Conservation (phyloP, 2,888 invertebrate species). For the Cotesia congregata region DNA sequence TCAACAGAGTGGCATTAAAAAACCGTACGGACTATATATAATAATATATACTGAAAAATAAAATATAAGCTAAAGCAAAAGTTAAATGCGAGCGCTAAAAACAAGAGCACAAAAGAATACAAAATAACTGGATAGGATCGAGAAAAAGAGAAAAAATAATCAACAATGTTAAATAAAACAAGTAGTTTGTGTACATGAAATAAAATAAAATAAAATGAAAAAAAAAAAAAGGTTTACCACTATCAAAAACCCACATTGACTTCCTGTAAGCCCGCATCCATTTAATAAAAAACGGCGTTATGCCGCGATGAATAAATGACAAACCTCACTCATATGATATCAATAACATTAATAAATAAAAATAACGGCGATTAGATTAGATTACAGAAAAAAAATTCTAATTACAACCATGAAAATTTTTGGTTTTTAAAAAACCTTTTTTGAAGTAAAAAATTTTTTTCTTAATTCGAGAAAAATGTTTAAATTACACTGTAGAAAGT, state of each 20-base stretch:
- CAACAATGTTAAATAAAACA: not conserved
- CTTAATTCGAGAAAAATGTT: too few species aligned
- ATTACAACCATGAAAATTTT: too few species aligned
- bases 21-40: not conserved
- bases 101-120: constrained; percentile 17
- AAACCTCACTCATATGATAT: not conserved
- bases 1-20: constrained; percentile 33
- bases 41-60: too few species aligned
- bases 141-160: constrained; percentile 10
- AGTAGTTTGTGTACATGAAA: not conserved
- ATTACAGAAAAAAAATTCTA: too few species aligned
- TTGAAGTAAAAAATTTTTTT: too few species aligned
- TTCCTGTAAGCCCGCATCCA: not conserved
- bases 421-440: too few species aligned
- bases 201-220: not conserved
- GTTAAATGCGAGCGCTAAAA: constrained; percentile 4
- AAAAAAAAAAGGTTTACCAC: not conserved
- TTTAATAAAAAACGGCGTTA: not conserved
- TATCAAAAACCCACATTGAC: not conserved
- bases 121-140: constrained; percentile 1
- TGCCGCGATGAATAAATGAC: not conserved
- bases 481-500: too few species aligned
- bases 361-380: too few species aligned
- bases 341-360: too few species aligned
- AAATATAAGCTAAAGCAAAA: not conserved